phyloP scores from a whole-genome alignment of 2,113 vertebrate species.

The Gobio gobio region DNA sequence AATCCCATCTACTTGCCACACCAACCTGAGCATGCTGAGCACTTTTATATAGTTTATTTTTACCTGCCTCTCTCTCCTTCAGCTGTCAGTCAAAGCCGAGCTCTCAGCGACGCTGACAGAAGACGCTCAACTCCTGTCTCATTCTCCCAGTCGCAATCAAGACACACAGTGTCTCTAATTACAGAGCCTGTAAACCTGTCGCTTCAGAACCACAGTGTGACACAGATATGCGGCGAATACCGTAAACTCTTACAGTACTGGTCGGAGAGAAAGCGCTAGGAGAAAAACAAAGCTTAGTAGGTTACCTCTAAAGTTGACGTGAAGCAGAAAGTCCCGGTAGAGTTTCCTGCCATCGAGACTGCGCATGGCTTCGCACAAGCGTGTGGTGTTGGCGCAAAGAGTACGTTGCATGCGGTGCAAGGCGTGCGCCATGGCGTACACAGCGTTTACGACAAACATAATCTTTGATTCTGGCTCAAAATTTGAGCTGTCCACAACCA shows the following conservation, averaged over 20 bases:
- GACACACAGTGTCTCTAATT: conserved; percentile 54
- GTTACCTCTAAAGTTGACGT: conserved; percentile 96
- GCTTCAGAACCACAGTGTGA: conserved; percentile 46
- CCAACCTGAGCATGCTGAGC: conserved; percentile 46
- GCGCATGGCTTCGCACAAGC: conserved; percentile 93
- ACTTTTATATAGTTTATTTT: conserved; percentile 60
- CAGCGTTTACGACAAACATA: conserved; percentile 98
- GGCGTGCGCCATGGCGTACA: conserved; percentile 94
- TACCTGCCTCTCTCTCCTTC: conserved; percentile 61
- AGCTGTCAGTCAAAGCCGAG: conserved; percentile 60
- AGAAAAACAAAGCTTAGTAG: neutral
- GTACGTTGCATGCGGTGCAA: conserved; percentile 94
- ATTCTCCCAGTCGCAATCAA: conserved; percentile 47
- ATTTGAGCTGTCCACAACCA: conserved; percentile 86
- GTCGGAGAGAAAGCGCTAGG: neutral
- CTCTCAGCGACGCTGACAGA: conserved; percentile 51
- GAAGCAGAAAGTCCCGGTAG: conserved; percentile 94
- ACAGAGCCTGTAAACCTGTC: conserved; percentile 47
- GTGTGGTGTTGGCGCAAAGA: conserved; percentile 91
- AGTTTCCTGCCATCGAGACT: conserved; percentile 89
- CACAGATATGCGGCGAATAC: conserved; percentile 25
- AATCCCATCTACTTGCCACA: conserved; percentile 56
- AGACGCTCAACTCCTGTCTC: conserved; percentile 38
- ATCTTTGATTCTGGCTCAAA: conserved; percentile 99
- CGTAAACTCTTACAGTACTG: conserved; percentile 9